These are phyloP conservation scores for Trichonephila clavipes DNA, from an alignment of 1,140 invertebrate species.

Conservation along the genomic window DNA sequence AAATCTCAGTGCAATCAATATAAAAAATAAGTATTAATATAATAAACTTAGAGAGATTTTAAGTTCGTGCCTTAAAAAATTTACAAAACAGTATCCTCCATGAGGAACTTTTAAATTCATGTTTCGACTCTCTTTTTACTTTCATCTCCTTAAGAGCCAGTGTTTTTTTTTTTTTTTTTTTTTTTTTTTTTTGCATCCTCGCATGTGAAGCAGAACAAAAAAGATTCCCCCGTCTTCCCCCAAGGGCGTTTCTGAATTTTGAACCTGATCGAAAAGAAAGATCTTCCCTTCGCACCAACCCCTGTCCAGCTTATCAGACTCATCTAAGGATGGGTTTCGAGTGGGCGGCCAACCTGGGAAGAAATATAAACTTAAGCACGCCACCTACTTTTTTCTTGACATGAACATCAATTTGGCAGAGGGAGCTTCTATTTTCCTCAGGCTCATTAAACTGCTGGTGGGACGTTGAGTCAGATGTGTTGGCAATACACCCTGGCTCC, in stretches of 20 bases:
- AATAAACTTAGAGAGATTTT: no score
- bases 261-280: not conserved
- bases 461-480: not conserved
- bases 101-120: no score
- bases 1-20: no score
- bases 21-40: no score
- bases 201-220: not conserved
- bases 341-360: not conserved
- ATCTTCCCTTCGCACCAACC: not conserved
- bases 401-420: conserved; percentile 10
- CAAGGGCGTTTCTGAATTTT: conserved; percentile 21
- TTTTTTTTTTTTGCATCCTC: no score
- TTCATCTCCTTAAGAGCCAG: not conserved
- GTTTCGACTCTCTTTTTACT: no score
- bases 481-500: conserved; percentile 20
- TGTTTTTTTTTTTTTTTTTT: no score
- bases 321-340: conserved; percentile 16
- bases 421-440: not conserved
- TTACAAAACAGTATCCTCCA: no score
- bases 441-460: conserved; percentile 6
- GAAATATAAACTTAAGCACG: not conserved
- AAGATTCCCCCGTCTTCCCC: not conserved
- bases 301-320: conserved; percentile 20
- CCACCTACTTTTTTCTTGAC: conserved; percentile 26
- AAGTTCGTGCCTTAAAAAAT: no score